phyloP scores from a whole-genome alignment of 2,113 vertebrate species.

The Gyps fulvus region DNA sequence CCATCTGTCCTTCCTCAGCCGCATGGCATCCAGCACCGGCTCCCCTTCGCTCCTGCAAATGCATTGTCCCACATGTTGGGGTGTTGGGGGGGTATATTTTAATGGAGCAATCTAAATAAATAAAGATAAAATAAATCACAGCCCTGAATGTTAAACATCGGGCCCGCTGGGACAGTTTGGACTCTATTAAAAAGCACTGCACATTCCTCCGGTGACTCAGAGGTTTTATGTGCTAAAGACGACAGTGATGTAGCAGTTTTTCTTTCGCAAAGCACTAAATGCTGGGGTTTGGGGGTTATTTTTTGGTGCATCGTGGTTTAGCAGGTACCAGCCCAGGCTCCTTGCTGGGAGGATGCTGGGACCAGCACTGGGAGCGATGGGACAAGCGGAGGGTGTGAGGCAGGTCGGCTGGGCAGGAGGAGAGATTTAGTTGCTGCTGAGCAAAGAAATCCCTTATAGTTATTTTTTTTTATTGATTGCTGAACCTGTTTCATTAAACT shows the following conservation, averaged over 20 bases:
- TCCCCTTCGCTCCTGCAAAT: background rate
- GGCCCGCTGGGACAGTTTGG: background rate
- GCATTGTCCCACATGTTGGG: fast-evolving
- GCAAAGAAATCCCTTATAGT: background rate
- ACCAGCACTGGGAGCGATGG: background rate
- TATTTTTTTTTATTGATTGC: background rate
- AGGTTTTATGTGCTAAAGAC: background rate
- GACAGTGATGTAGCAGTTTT: constrained; percentile 18
- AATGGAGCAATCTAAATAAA: background rate
- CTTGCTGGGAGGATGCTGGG: background rate
- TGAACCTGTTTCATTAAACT: background rate
- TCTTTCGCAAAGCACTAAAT: background rate
- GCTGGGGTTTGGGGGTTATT: background rate
- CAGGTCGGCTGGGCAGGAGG: background rate
- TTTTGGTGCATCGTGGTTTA: background rate
- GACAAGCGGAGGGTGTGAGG: background rate
- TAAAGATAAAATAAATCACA: background rate
- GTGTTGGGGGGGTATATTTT: background rate
- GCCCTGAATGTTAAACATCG: background rate
- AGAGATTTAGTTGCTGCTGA: background rate
- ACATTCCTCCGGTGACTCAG: constrained; percentile 23
- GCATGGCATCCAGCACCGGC: fast-evolving
- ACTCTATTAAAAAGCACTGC: background rate
- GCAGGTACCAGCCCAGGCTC: background rate
- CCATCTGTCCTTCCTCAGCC: background rate